phyloP scores from a whole-genome alignment of 2,113 vertebrate genomes.

The Triplophysa rosa region DNA sequence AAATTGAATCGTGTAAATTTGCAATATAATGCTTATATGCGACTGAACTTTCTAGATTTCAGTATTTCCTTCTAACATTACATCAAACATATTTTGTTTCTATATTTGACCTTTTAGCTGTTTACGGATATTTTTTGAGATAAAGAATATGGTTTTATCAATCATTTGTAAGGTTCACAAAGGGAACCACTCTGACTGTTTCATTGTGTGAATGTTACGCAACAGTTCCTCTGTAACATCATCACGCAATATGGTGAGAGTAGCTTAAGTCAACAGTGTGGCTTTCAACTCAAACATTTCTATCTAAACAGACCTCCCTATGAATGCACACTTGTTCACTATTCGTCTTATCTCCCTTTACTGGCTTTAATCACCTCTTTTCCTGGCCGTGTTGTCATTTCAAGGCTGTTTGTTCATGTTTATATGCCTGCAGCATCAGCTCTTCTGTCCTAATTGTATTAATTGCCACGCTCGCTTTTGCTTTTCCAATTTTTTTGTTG shows the following conservation, averaged over 20 bases:
- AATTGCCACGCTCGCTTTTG: conserved; percentile 31
- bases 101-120: too few relatives aligned
- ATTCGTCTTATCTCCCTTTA: conserved; percentile 15
- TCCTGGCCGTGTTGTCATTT: conserved; percentile 46
- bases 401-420: conserved; percentile 7
- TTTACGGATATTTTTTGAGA: too few relatives aligned
- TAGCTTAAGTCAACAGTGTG: conserved; percentile 24
- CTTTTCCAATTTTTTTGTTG: conserved; percentile 35
- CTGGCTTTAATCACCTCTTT: conserved; percentile 36
- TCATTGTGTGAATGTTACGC: background rate
- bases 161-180: background rate
- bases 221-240: background rate
- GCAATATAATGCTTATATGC: too few relatives aligned
- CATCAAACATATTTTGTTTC: too few relatives aligned
- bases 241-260: background rate
- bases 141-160: background rate
- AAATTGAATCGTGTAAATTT: too few relatives aligned
- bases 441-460: conserved; percentile 14
- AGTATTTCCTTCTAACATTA: too few relatives aligned
- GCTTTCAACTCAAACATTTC: too few relatives aligned
- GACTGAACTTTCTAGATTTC: too few relatives aligned
- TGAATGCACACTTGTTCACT: conserved; percentile 28
- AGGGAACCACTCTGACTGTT: background rate
- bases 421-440: background rate
- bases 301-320: conserved; percentile 1